A percentile compares a stretch with the other conserved stretches of the same genome.
phyloP scores from a whole-genome alignment of 2,113 vertebrate genomes.

The Chlamydotis undulata region DNA sequence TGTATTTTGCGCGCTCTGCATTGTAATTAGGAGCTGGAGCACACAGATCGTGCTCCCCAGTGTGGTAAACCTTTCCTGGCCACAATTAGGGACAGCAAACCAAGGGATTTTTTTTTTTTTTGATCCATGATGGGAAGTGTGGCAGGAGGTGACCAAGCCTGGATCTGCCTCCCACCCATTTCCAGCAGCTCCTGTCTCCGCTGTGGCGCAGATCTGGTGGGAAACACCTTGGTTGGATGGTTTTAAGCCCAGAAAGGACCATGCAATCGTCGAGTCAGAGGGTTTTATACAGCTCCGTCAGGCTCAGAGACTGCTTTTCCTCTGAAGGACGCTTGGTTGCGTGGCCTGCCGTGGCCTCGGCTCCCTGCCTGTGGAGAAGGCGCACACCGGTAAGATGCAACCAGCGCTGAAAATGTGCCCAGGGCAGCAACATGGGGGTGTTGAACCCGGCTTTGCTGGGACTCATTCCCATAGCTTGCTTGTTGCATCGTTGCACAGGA shows the following conservation, averaged over 20 bases:
- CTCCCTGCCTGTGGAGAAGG: background rate
- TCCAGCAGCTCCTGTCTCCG: background rate
- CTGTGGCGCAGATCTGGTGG: fast-evolving
- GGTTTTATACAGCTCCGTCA: background rate
- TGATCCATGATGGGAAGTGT: background rate
- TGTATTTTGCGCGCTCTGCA: background rate
- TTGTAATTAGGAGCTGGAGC: background rate
- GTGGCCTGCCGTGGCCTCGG: fast-evolving
- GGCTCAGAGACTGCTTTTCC: background rate
- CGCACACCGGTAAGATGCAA: fast-evolving
- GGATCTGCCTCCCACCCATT: background rate
- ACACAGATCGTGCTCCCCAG: fast-evolving
- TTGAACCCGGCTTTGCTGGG: fast-evolving
- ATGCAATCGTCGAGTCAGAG: fast-evolving
- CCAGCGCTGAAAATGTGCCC: fast-evolving
- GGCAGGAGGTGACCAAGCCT: background rate
- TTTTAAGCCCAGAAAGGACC: background rate
- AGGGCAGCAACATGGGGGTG: fast-evolving
- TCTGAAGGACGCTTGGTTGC: fast-evolving
- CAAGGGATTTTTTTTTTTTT: background rate
- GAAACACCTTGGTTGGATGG: background rate
- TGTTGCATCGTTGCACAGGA: background rate
- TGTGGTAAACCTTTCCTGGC: background rate
- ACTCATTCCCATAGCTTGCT: background rate
- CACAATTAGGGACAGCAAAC: background rate